A percentile compares a stretch with the other conserved stretches of the same genome.
phyloP scores from a whole-genome alignment of 1,140 invertebrate genomes.

The Chironomus tepperi region DNA sequence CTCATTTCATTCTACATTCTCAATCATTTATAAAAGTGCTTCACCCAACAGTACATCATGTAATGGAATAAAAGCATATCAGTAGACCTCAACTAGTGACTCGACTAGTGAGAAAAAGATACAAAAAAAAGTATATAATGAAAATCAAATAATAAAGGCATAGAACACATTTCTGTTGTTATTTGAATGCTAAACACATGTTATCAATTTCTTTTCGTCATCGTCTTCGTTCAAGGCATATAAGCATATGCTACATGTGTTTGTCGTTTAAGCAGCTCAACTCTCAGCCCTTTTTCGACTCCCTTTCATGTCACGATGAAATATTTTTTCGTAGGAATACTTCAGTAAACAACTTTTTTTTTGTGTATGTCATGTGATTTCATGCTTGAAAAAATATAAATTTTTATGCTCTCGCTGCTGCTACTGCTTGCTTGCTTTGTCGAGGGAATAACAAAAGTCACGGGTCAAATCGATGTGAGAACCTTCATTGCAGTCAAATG shows the following conservation, averaged over 20 bases:
- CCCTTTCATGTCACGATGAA: conserved; percentile 8
- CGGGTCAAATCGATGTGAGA: background rate
- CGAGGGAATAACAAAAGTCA: conserved; percentile 7
- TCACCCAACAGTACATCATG: no score
- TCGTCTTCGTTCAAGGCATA: background rate
- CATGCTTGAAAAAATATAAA: background rate
- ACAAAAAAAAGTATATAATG: background rate
- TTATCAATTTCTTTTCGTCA: background rate
- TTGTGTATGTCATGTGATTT: background rate
- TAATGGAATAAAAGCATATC: no score
- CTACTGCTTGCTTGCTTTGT: background rate
- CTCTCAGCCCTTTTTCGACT: conserved; percentile 10
- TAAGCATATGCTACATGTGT: background rate
- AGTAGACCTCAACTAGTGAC: no score
- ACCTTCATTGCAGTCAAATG: no score
- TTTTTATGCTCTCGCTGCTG: background rate
- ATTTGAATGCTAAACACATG: conserved; percentile 19
- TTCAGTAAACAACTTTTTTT: background rate
- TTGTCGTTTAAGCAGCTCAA: conserved; percentile 5
- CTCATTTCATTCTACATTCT: no score
- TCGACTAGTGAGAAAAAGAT: no score
- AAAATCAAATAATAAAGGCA: background rate
- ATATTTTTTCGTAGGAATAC: background rate
- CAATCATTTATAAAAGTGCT: no score
- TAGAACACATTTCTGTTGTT: background rate